Conservation (phyloP, 1,140 invertebrate species). For the Planococcus citri region DNA sequence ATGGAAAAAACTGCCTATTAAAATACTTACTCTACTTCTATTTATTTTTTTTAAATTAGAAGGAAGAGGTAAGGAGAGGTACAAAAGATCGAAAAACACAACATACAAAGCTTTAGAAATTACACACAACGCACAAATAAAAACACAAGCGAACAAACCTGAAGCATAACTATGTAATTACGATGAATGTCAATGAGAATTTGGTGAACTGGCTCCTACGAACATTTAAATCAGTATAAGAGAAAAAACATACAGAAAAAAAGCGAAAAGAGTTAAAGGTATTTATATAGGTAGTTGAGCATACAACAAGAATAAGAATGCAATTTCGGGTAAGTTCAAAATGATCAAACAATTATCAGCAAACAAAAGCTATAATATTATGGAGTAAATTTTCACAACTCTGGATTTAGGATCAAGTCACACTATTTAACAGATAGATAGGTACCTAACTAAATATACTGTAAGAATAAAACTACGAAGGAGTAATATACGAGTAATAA, state of each 20-base stretch:
- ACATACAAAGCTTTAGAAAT: background rate
- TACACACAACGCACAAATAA: slow-evolving; percentile 1
- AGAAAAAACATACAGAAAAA: background rate
- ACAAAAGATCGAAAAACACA: background rate
- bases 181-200: slow-evolving; percentile 6
- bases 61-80: no score
- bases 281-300: background rate
- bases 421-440: background rate
- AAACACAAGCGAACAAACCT: slow-evolving; percentile 2
- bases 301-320: background rate
- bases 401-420: background rate
- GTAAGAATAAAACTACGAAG: no score
- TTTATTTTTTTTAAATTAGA: no score
- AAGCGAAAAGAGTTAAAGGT: background rate
- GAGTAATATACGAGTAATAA: no score
- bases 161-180: background rate
- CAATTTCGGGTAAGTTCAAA: no score
- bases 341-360: no score
- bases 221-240: background rate
- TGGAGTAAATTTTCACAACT: background rate
- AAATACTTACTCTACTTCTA: no score
- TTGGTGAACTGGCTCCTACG: slow-evolving; percentile 5
- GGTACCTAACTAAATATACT: background rate
- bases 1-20: no score
- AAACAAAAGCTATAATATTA: no score